Percentiles rank a stretch among this genome's conserved stretches.
Evolutionary conservation across 1,140 invertebrate species (phyloP).

Genomic region (Atta texana): DNA sequence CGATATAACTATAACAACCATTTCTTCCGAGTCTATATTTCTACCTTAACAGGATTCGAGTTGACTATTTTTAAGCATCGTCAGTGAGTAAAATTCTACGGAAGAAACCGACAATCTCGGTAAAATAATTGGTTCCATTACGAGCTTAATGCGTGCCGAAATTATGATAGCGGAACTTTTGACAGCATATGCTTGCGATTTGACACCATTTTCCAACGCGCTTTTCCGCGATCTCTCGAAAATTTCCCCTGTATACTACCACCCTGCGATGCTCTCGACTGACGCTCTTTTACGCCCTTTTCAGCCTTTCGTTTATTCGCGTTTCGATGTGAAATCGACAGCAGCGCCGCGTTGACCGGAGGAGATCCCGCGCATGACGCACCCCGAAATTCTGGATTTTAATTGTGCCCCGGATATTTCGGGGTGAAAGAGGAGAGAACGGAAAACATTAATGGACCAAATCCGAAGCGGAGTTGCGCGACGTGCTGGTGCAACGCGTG

Average conservation of each 20-base stretch:
- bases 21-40: background rate
- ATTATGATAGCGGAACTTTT: conserved; percentile 36
- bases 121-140: conserved; percentile 38
- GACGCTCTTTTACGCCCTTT: conserved; percentile 30
- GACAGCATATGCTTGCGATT: conserved; percentile 5
- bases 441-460: conserved; percentile 61
- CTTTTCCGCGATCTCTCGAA: conserved; percentile 36
- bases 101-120: background rate
- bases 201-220: conserved; percentile 11
- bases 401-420: conserved; percentile 59
- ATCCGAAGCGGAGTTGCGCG: conserved; percentile 44
- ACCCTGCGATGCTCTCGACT: background rate
- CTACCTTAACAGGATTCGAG: background rate
- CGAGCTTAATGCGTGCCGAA: conserved; percentile 33
- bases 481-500: conserved; percentile 45
- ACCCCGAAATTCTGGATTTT: conserved; percentile 61
- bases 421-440: background rate
- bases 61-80: background rate
- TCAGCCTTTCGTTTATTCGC: conserved; percentile 4
- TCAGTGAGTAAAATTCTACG: background rate
- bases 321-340: conserved; percentile 37
- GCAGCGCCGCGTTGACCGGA: background rate
- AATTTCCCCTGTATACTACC: conserved; percentile 10
- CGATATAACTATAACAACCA: background rate
- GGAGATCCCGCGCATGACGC: conserved; percentile 32